These are phyloP conservation scores for Sycobia sp. DNA, from an alignment of 1,140 invertebrate species.

Conservation along the genomic window DNA sequence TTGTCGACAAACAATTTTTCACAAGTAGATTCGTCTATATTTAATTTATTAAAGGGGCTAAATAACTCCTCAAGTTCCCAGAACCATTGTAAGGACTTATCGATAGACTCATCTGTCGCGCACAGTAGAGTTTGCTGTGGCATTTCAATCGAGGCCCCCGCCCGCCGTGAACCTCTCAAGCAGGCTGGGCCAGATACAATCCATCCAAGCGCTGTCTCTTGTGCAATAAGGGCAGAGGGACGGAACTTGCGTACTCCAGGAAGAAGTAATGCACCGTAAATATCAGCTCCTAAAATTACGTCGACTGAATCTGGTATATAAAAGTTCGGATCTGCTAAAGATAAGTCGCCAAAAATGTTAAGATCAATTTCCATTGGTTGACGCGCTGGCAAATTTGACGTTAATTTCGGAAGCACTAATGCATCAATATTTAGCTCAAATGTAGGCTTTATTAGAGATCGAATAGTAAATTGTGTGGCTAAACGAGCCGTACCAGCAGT, in stretches of 20 bases:
- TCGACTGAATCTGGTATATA: constrained; percentile 9
- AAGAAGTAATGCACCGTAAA: constrained; percentile 20
- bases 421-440: not conserved
- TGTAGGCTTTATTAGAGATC: not conserved
- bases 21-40: too few relatives aligned
- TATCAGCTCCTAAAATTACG: constrained; percentile 30
- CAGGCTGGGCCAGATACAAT: constrained; percentile 40
- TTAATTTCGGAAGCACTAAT: not conserved
- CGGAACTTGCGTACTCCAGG: constrained; percentile 5
- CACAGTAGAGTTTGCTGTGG: too few relatives aligned
- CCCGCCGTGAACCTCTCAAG: constrained; percentile 27
- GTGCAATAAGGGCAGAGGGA: constrained; percentile 34
- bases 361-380: not conserved
- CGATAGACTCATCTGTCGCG: too few relatives aligned
- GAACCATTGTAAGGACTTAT: too few relatives aligned
- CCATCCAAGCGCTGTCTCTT: constrained; percentile 47
- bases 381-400: not conserved
- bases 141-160: not conserved
- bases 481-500: not conserved
- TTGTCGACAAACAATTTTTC: too few relatives aligned
- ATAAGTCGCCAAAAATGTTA: not conserved
- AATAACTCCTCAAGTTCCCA: too few relatives aligned
- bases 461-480: not conserved
- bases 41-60: too few relatives aligned
- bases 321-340: constrained; percentile 34